phyloP scores from a whole-genome alignment of 2,113 vertebrate species.

The Oxygymnocypris stewartii region DNA sequence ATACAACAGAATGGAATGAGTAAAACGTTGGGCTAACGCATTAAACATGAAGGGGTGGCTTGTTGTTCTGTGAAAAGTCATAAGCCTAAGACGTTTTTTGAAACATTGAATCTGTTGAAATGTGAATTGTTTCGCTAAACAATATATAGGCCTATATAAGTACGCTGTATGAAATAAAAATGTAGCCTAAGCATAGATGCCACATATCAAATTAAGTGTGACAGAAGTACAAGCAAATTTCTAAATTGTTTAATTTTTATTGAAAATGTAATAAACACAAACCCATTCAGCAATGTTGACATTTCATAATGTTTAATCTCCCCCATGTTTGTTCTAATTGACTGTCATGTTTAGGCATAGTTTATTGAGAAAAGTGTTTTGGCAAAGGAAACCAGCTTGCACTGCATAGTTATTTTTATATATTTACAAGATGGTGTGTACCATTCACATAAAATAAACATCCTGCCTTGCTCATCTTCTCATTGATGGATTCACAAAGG shows the following conservation, averaged over 20 bases:
- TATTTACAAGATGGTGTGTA: background rate
- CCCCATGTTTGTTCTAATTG: background rate
- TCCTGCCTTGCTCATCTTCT: background rate
- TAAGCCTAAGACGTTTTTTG: background rate
- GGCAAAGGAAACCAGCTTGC: background rate
- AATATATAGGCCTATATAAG: background rate
- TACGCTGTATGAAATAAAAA: background rate
- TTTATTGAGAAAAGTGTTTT: background rate
- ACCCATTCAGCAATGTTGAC: background rate
- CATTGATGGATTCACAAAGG: constrained; percentile 5
- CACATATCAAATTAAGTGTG: background rate
- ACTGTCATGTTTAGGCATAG: background rate
- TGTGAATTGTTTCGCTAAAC: background rate
- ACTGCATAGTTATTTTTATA: background rate
- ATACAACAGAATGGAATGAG: background rate
- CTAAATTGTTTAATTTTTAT: background rate
- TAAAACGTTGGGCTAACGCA: background rate
- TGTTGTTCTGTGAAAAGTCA: background rate
- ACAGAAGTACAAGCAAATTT: background rate
- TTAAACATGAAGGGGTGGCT: background rate
- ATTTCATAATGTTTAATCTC: background rate
- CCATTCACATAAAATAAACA: background rate
- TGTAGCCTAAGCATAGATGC: background rate
- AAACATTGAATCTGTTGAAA: background rate
- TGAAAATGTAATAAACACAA: background rate